Evolutionary conservation across 2,888 invertebrate genomes (phyloP).

Genomic region (Cactoblastis cactorum): DNA sequence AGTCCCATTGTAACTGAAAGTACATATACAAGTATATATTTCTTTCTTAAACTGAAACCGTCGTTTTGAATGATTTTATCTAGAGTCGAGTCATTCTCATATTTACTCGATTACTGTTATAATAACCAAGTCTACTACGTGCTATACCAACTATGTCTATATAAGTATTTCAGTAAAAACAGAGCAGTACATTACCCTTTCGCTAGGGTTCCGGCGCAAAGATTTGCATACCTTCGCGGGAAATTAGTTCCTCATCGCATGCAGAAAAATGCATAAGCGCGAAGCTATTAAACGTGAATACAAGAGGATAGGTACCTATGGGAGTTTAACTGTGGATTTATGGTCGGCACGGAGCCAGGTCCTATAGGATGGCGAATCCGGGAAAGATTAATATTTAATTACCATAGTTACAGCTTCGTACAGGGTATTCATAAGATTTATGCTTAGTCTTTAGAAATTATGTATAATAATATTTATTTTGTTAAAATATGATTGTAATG

Average conservation of each 20-base stretch:
- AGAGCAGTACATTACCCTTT: constrained; percentile 26
- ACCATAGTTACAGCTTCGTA: no score
- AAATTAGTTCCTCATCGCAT: constrained; percentile 15
- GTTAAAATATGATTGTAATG: no score
- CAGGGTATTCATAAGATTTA: no score
- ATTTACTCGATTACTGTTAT: constrained; percentile 2
- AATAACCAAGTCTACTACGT: constrained; percentile 4
- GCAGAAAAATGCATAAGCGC: constrained; percentile 11
- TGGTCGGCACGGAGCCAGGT: neutral
- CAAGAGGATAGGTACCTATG: constrained; percentile 1
- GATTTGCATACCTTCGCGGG: constrained; percentile 23
- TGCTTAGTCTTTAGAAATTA: no score
- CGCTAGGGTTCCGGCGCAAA: constrained; percentile 28
- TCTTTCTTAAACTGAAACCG: no score
- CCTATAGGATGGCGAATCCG: neutral
- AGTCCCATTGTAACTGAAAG: no score
- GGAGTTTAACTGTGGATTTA: constrained; percentile 6
- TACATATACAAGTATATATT: no score
- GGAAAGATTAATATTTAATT: neutral
- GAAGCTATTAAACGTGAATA: constrained; percentile 2
- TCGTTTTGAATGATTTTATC: no score
- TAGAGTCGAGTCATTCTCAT: constrained; percentile 8
- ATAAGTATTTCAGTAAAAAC: no score
- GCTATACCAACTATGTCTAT: neutral
- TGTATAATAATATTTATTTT: no score